phyloP scores from a whole-genome alignment of 2,888 invertebrate species.

The Drosophila percnosoma region DNA sequence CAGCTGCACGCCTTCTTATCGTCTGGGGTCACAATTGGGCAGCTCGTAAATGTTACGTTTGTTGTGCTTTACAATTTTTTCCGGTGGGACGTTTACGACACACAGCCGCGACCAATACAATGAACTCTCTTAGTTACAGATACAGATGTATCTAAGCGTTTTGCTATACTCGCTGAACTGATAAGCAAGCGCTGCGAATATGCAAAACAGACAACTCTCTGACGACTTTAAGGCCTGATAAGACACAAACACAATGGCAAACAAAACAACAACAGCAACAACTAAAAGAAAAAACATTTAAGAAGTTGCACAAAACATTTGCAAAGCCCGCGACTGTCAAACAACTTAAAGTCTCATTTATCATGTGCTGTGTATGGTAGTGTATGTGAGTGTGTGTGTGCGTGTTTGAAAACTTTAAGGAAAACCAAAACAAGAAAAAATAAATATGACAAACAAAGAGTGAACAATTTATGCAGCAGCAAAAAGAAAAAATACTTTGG shows the following conservation, averaged over 20 bases:
- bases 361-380: conserved; percentile 62
- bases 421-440: conserved; percentile 35
- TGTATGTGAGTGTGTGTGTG: conserved; percentile 15
- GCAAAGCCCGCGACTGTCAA: conserved; percentile 61
- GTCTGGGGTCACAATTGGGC: conserved; percentile 45
- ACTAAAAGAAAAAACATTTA: conserved; percentile 38
- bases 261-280: conserved; percentile 27
- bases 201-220: conserved; percentile 68
- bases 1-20: conserved; percentile 66
- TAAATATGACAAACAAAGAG: conserved; percentile 20
- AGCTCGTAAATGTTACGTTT: conserved; percentile 49
- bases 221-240: conserved; percentile 66
- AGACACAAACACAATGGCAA: conserved; percentile 55
- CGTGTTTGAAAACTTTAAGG: conserved; percentile 61
- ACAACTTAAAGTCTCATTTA: conserved; percentile 83
- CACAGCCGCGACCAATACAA: conserved; percentile 23
- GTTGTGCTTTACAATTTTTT: neutral
- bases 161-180: conserved; percentile 32
- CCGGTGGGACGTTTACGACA: conserved; percentile 20
- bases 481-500: conserved; percentile 49
- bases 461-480: conserved; percentile 61
- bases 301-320: conserved; percentile 59
- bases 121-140: conserved; percentile 49
- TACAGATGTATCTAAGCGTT: conserved; percentile 54
- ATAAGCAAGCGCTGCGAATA: conserved; percentile 48